A percentile compares a stretch with the other conserved stretches of the same genome.
Conservation (phyloP, 2,888 invertebrate genomes). For the Neoascia interrupta region DNA sequence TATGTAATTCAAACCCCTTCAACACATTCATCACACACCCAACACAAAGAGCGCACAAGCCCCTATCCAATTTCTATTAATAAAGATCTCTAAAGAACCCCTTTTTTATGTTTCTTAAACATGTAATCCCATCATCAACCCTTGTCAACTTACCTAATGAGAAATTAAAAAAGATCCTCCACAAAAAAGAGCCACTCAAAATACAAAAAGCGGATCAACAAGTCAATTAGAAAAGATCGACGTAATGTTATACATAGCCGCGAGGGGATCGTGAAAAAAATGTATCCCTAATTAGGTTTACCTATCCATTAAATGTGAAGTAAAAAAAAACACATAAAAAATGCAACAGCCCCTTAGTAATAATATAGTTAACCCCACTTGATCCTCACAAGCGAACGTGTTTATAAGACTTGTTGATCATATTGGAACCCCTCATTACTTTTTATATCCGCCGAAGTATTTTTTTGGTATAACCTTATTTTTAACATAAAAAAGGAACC, state of each 20-base stretch:
- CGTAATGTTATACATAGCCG: slow-evolving; percentile 36
- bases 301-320: slow-evolving; percentile 13
- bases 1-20: slow-evolving; percentile 63
- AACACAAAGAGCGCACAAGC: slow-evolving; percentile 21
- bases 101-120: slow-evolving; percentile 9
- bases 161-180: slow-evolving; percentile 45
- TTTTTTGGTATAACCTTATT: slow-evolving; percentile 13
- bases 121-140: slow-evolving; percentile 62
- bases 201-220: slow-evolving; percentile 51
- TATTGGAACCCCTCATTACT: slow-evolving; percentile 28
- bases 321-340: slow-evolving; percentile 52
- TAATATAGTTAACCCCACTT: slow-evolving; percentile 63
- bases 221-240: slow-evolving; percentile 59
- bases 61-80: slow-evolving; percentile 23
- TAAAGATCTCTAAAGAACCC: slow-evolving; percentile 23
- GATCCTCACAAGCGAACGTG: slow-evolving; percentile 25
- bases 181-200: slow-evolving; percentile 29
- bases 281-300: slow-evolving; percentile 39
- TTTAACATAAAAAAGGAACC: slow-evolving; percentile 51
- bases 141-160: slow-evolving; percentile 59
- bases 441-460: slow-evolving; percentile 17
- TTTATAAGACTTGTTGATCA: slow-evolving; percentile 52
- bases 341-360: slow-evolving; percentile 30
- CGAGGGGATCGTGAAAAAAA: slow-evolving; percentile 50
- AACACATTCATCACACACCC: slow-evolving; percentile 35